A percentile compares a stretch with the other conserved stretches of the same genome.
These are phyloP conservation scores for Eptesicus fuscus DNA, from an alignment of 2,113 vertebrate genomes.

Conservation along the genomic window DNA sequence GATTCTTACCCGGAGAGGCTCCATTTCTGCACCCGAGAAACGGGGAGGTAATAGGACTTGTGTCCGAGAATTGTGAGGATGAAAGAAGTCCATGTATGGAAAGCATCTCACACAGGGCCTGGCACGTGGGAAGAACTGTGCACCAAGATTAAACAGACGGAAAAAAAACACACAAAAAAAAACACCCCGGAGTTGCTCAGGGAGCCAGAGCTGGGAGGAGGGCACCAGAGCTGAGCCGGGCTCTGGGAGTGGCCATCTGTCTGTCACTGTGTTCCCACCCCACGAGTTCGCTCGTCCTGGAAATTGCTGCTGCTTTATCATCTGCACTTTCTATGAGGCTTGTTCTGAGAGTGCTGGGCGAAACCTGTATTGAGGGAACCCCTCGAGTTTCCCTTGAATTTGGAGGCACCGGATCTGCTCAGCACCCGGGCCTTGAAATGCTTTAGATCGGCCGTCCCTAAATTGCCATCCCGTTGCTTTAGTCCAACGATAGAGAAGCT, in stretches of 20 bases:
- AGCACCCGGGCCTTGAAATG: rapidly evolving
- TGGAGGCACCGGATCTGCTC: rapidly evolving
- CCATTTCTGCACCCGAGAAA: neutral
- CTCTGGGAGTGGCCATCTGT: neutral
- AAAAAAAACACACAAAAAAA: neutral
- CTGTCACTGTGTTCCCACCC: neutral
- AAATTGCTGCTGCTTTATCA: no score
- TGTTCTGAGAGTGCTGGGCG: rapidly evolving
- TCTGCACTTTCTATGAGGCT: neutral
- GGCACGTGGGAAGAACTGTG: rapidly evolving
- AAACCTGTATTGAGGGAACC: neutral
- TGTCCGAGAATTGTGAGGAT: neutral
- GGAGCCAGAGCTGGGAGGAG: neutral
- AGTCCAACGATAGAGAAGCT: neutral
- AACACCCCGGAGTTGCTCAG: no score
- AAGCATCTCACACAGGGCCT: neutral
- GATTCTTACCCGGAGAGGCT: neutral
- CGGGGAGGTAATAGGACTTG: neutral
- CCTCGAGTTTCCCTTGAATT: neutral
- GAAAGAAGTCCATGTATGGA: no score
- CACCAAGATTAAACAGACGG: rapidly evolving
- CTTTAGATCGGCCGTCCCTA: neutral
- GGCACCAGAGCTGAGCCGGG: neutral
- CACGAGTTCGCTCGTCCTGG: rapidly evolving
- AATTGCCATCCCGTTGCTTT: neutral